Base-by-base conservation (phyloP, 2,888 invertebrate species). In the Cephus rjabovi region DNA sequence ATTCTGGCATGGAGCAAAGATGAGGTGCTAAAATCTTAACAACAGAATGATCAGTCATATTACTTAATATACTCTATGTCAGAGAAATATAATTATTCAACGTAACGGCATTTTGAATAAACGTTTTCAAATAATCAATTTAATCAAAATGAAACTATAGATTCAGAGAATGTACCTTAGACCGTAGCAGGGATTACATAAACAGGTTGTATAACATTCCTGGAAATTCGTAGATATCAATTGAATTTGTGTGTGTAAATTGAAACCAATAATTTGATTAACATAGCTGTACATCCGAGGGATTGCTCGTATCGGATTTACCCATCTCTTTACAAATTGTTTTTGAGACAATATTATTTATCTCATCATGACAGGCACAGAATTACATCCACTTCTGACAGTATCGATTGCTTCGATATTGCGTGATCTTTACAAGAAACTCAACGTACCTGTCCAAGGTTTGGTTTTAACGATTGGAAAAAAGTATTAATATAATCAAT, bases 1-100 rank as follows among this genome's bases (percentile, higher is more conserved):
- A 79, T 80, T 76, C 73, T 73, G 34, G 56, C n/a, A 35, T n/a
- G 75, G 37, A 78, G 74, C 69, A 76, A 76, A 79, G 80, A 79
- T 81, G 76, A 71, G 81, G 81, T 79, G 78, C 79, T 31, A 31
- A 71, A 33, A 56, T 23, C 23, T 23, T 56, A 56, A 56, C 23
- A 23, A 23, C 56, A 9, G 2, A 56, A 56, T 23, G 0, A 56
- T 56, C 23, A 56, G 23, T 6, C 2, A 9, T 9, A 23, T 23
- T 9, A 9, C 23, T 56, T 9, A 23, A 23, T 23, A 23, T 56
- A 56, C 56, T 23, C 23, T 56, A 2, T 40, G 9, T 56, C 56
- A 56, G 9, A 23, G 23, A 56, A 6, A 23, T 2, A 56, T 23
- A 23, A 23, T 23, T 23, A 2, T 23, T 56, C 56, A 23, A 23